phyloP scores from a whole-genome alignment of 2,888 invertebrate genomes.

The Marasmarcha lunaedactyla region DNA sequence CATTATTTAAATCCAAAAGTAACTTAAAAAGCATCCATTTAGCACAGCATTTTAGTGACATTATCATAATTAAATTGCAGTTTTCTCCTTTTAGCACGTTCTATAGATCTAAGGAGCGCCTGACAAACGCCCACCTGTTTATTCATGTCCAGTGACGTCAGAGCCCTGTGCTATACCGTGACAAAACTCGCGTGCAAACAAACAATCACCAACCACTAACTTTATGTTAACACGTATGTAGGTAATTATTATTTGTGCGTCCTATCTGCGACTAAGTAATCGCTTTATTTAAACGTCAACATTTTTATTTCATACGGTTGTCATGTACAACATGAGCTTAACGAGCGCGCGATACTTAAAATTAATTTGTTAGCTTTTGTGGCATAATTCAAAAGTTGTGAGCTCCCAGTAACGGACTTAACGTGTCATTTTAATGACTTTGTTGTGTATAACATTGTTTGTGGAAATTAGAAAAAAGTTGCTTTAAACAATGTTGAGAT shows the following conservation, averaged over 20 bases:
- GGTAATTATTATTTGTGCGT: slow-evolving; percentile 40
- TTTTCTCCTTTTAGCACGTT: too few species aligned
- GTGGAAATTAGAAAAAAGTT: slow-evolving; percentile 4
- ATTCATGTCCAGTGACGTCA: too few species aligned
- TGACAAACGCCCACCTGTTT: too few species aligned
- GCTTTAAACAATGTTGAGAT: slow-evolving; percentile 8
- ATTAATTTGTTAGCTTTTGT: slow-evolving; percentile 2
- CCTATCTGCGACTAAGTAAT: slow-evolving; percentile 40
- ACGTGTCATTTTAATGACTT: slow-evolving; percentile 5
- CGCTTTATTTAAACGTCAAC: slow-evolving; percentile 34
- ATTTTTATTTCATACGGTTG: slow-evolving; percentile 17
- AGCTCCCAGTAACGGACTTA: not conserved
- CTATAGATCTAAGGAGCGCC: too few species aligned
- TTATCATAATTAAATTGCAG: too few species aligned
- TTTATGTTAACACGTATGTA: slow-evolving; percentile 52
- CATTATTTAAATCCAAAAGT: too few species aligned
- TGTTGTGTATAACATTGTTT: slow-evolving; percentile 4
- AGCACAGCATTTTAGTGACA: too few species aligned
- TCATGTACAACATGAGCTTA: slow-evolving; percentile 5
- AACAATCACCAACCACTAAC: slow-evolving; percentile 44
- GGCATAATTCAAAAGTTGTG: slow-evolving; percentile 1
- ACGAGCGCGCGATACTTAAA: slow-evolving; percentile 7
- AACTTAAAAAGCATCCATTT: too few species aligned
- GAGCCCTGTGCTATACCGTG: too few species aligned
- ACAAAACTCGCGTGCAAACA: slow-evolving; percentile 33